phyloP scores from a whole-genome alignment of 2,113 vertebrate genomes.

The Varanus salvator region DNA sequence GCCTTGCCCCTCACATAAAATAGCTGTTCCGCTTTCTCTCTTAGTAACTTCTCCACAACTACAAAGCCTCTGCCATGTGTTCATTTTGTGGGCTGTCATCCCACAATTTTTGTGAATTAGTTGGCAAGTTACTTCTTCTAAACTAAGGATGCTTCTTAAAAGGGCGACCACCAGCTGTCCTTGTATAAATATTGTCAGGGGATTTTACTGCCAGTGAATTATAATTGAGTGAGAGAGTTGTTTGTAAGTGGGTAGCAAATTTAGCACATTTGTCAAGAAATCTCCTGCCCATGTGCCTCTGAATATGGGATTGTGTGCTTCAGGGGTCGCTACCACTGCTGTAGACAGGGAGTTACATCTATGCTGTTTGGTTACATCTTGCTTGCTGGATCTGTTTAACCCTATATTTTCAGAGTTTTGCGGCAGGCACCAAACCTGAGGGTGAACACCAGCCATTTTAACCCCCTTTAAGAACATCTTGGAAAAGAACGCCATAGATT shows the following conservation, averaged over 20 bases:
- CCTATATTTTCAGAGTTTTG: background rate
- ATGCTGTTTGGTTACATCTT: background rate
- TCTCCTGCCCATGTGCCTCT: background rate
- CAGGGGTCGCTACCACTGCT: background rate
- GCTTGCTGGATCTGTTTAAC: background rate
- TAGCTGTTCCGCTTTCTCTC: no score
- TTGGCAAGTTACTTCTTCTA: background rate
- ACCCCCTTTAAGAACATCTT: background rate
- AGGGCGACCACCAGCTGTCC: background rate
- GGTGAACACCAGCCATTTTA: background rate
- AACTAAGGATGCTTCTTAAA: background rate
- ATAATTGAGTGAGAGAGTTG: background rate
- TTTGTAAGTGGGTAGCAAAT: background rate
- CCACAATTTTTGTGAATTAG: background rate
- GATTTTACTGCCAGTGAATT: background rate
- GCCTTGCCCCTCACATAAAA: background rate
- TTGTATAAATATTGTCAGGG: background rate
- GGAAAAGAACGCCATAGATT: background rate
- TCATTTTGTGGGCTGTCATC: background rate
- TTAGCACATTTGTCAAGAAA: background rate
- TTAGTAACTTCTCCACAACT: background rate
- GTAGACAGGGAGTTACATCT: background rate
- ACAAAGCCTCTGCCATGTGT: background rate
- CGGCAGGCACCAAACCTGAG: background rate
- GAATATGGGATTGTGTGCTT: background rate